These are phyloP conservation scores for Copsychus sechellarum DNA, from an alignment of 2,113 vertebrate species.

Conservation along the genomic window DNA sequence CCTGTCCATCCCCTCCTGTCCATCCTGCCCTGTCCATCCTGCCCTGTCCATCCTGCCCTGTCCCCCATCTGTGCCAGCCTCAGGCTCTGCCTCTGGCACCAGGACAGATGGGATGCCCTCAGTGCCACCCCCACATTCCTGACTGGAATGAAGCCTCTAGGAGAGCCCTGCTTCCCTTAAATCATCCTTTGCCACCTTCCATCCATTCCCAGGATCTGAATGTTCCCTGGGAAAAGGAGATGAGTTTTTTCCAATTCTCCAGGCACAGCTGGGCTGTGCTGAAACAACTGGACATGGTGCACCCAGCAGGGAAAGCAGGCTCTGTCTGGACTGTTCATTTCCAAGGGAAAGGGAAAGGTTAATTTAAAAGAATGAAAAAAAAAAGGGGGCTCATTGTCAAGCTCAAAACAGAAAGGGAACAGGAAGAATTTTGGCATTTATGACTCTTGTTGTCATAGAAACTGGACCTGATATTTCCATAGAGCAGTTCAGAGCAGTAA, in stretches of 20 bases:
- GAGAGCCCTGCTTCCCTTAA: not conserved
- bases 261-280: not conserved
- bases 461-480: slow-evolving; percentile 66
- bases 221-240: not conserved
- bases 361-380: not conserved
- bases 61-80: not conserved
- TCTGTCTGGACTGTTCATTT: not conserved
- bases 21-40: not conserved
- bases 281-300: not conserved
- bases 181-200: no score
- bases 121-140: accelerated
- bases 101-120: accelerated
- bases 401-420: slow-evolving; percentile 43
- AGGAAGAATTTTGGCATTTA: slow-evolving; percentile 66
- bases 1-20: no score
- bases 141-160: accelerated
- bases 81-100: accelerated
- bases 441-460: slow-evolving; percentile 64
- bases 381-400: not conserved
- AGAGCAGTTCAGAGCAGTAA: not conserved
- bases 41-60: no score
- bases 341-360: slow-evolving; percentile 26
- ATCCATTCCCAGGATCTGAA: not conserved
- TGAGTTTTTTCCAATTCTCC: not conserved
- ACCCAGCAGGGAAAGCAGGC: not conserved